phyloP scores from a whole-genome alignment of 2,888 invertebrate species.

The Dione vanillae region DNA sequence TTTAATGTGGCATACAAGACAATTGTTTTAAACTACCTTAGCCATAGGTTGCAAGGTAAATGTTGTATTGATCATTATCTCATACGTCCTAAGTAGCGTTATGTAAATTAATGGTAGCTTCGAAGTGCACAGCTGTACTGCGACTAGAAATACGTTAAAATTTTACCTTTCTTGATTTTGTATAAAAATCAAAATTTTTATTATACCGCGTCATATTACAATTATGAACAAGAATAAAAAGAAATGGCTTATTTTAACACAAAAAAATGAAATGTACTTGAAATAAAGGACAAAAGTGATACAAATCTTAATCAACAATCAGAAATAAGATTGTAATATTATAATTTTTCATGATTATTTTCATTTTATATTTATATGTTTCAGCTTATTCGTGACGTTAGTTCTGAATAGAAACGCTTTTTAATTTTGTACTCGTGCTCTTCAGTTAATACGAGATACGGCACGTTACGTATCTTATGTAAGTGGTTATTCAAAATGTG shows the following conservation, averaged over 20 bases:
- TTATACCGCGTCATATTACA: too few relatives aligned
- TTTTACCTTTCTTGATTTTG: constrained; percentile 10
- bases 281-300: too few relatives aligned
- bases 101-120: constrained; percentile 30
- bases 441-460: constrained; percentile 1
- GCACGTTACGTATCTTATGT: neutral
- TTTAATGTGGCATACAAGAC: neutral
- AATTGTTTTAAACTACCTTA: constrained; percentile 1
- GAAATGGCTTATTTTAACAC: too few relatives aligned
- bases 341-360: too few relatives aligned
- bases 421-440: constrained; percentile 17
- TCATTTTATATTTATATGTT: too few relatives aligned
- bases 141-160: constrained; percentile 20
- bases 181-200: too few relatives aligned
- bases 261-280: too few relatives aligned
- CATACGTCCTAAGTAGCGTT: constrained; percentile 29
- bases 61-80: constrained; percentile 29
- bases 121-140: constrained; percentile 31
- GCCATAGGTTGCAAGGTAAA: constrained; percentile 5
- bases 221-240: too few relatives aligned
- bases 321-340: too few relatives aligned
- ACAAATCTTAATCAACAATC: too few relatives aligned
- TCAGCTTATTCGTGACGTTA: too few relatives aligned
- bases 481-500: constrained; percentile 9
- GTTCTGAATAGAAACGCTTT: constrained; percentile 6